Evolutionary conservation across 1,140 invertebrate species (phyloP), one percentile per base, ranked within the genome.

Genomic region (Maconellicoccus hirsutus): DNA sequence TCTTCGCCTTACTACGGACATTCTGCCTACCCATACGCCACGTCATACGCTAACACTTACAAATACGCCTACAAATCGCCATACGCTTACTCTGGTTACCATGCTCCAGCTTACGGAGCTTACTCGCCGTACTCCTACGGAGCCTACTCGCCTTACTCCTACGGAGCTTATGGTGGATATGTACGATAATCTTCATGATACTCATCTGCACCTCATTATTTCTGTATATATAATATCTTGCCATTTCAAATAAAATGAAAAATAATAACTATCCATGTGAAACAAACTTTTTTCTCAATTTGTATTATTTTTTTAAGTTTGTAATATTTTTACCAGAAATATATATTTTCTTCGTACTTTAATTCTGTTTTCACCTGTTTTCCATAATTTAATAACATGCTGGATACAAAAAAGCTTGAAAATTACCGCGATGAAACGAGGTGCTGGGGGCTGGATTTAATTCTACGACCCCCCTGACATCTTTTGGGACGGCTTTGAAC

Each of bases 261-360:
- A 33, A 6, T 33, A 33, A 6, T 3, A 6, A 33, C 29, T 33
- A 33, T 52, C 14, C 16, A 52, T 16, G 42, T 52, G 42, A 52
- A 52, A 52, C 42, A 2, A 52, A 3, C 4, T 3, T 3, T 52
- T 52, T 52, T 19, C n/a, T 3, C 6, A 19, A 52, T 52, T 52
- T 52, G 4, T 52, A 52, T 52, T 52, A 14, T 52, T 52, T 52
- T 52, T 52, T 3, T 52, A 52, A 52, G 12, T 52, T 52, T 52
- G 42, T 52, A 52, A 52, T 52, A 52, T 52, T 52, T 52, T 52
- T 52, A 52, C n/a, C 42, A 52, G n/a, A 14, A 52, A 19, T 52
- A 52, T 3, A 52, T 52, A 8, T 52, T 52, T 52, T 52, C 42
- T 19, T 52, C 42, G 16, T 52, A 52, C 29, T 33, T 33, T 3